Base-by-base conservation (phyloP, 2,113 vertebrate genomes). In the Gadus macrocephalus region DNA sequence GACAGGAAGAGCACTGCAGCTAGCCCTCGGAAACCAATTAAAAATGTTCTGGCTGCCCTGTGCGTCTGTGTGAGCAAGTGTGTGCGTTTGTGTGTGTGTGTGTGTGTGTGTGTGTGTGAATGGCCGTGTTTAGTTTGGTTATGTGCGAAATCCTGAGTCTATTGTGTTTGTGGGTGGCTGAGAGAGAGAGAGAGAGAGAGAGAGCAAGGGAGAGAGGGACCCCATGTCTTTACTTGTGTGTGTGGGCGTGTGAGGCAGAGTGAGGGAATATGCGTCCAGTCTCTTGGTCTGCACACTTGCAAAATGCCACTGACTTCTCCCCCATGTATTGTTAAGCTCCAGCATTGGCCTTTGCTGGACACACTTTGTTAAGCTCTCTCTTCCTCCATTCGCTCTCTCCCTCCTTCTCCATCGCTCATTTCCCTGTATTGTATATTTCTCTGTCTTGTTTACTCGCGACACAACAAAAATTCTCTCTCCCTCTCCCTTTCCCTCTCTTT, bases 11-110 rank as follows among this genome's bases (percentile, higher is more conserved):
- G 80, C 81, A 82, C 81, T 85, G 69, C 79, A 79, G 76, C 69
- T 67, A 66, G 82, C 87, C 87, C 87, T 90, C 63, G 77, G 87
- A 88, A 90, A 90, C 89, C 89, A 90, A 90, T 90, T 90, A 90
- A 86, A 85, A 83, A 67, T 71, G 71, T 60, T 53, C 78, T 73
- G 72, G 53, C 16, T 16, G 69, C 79, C 62, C 12, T 77, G 74
- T 66, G 53, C 14, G 70, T 58, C 28, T 64, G 68, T 73, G 69
- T 78, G 20, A 66, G 58, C 73, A 55, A 59, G 25, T 9, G 9
- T 31, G 59, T 58, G 53, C 4, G 15, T 67, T 16, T 15, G 14
- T 16, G 62, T 64, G 49, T 16, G 62, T 17, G 27, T 35, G 62
- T 42, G 64, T 42, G 64, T 49, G 31, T 42, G 64, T 49, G 35